Evolutionary conservation across 2,113 vertebrate species (phyloP).

Genomic region (Zosterops lateralis): DNA sequence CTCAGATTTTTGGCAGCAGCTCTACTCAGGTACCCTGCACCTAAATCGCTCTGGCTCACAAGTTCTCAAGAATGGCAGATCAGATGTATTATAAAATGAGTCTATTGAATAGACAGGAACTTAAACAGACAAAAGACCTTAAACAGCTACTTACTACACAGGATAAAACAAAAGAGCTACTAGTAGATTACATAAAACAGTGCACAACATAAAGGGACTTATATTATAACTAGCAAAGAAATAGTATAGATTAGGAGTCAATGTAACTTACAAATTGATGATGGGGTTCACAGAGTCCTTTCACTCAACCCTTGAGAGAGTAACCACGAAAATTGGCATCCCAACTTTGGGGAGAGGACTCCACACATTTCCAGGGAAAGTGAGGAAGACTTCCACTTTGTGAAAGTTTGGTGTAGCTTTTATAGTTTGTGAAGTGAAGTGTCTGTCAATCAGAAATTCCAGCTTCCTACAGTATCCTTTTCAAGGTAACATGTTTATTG

Average conservation of each 20-base stretch:
- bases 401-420: neutral
- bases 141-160: neutral
- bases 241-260: neutral
- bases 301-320: fast-evolving
- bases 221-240: neutral
- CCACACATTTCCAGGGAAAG: neutral
- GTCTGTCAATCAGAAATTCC: neutral
- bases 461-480: neutral
- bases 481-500: neutral
- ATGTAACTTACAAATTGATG: neutral
- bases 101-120: neutral
- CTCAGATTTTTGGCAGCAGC: neutral
- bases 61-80: neutral
- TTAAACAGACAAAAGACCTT: neutral
- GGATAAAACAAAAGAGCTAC: neutral
- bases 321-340: neutral
- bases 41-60: neutral
- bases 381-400: neutral
- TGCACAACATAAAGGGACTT: fast-evolving
- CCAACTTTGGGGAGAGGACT: neutral
- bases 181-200: neutral
- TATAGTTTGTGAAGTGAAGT: neutral
- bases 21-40: neutral
- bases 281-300: neutral
- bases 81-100: neutral